These are phyloP conservation scores for Mungos mungo DNA, from an alignment of 2,113 vertebrate species.

Conservation along the genomic window DNA sequence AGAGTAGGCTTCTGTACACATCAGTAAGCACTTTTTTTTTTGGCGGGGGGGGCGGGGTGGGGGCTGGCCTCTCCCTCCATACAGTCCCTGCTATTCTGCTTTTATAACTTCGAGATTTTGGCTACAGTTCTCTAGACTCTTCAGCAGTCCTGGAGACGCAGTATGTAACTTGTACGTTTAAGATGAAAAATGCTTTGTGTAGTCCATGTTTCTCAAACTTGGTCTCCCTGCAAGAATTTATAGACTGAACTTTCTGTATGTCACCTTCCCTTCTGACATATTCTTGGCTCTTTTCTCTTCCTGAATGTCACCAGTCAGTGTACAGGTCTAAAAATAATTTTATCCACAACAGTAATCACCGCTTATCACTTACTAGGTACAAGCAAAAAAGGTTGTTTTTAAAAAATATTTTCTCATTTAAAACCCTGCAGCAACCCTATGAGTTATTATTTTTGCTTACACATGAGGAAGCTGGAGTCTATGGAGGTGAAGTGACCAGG, in stretches of 20 bases:
- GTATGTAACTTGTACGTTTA: neutral
- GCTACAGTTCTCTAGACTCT: neutral
- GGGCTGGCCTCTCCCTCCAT: neutral
- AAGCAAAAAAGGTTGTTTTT: neutral
- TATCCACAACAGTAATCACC: neutral
- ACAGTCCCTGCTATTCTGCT: neutral
- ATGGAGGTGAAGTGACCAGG: neutral
- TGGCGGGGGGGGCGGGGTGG: rapidly evolving
- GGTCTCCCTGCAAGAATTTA: neutral
- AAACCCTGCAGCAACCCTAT: neutral
- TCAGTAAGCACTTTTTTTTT: neutral
- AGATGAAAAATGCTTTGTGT: neutral
- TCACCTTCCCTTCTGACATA: neutral
- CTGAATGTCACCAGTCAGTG: neutral
- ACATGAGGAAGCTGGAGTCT: neutral
- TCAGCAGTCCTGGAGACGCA: neutral
- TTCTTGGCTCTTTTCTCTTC: neutral
- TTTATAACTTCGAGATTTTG: conserved; percentile 38
- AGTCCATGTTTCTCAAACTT: neutral
- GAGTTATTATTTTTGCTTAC: neutral
- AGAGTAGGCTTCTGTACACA: neutral
- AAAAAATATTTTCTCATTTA: neutral
- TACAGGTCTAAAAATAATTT: conserved; percentile 6
- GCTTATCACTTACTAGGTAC: neutral
- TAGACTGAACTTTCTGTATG: neutral